Evolutionary conservation across 2,888 invertebrate genomes (phyloP).

Genomic region (Aphrophora alni): DNA sequence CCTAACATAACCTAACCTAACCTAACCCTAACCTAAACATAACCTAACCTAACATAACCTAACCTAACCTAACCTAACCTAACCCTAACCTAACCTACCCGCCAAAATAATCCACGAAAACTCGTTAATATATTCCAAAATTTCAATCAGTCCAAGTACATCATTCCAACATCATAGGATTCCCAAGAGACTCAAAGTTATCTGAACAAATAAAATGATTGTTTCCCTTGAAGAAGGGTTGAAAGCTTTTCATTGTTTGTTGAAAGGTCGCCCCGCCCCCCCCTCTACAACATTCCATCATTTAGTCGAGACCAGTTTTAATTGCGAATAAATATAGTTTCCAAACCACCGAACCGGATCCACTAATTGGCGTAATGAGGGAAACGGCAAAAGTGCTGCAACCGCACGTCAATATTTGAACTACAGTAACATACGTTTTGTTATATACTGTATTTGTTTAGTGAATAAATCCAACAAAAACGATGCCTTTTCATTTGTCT

Average conservation of each 20-base stretch:
- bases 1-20: too few species aligned
- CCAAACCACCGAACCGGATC: not conserved
- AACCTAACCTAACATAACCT: too few species aligned
- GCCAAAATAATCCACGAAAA: too few species aligned
- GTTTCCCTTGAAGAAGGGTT: not conserved
- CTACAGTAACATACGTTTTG: not conserved
- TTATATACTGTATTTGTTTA: not conserved
- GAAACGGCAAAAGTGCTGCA: not conserved
- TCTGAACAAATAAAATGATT: not conserved
- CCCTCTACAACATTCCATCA: conserved; percentile 1
- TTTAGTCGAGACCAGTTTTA: not conserved
- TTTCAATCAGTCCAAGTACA: not conserved
- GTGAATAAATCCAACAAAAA: not conserved
- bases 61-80: too few species aligned
- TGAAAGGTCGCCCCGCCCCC: not conserved
- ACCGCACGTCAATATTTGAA: conserved; percentile 5
- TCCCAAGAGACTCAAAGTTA: not conserved
- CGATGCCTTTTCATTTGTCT: not conserved
- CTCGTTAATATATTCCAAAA: not conserved
- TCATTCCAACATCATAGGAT: not conserved
- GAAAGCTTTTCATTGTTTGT: not conserved
- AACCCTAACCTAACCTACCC: too few species aligned
- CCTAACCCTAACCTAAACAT: too few species aligned
- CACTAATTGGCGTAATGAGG: not conserved
- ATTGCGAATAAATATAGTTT: conserved; percentile 9